Percentiles rank a stretch among this genome's conserved stretches.
These are phyloP conservation scores for Lepidochrysops patricia DNA, from an alignment of 2,888 invertebrate species.

Conservation along the genomic window DNA sequence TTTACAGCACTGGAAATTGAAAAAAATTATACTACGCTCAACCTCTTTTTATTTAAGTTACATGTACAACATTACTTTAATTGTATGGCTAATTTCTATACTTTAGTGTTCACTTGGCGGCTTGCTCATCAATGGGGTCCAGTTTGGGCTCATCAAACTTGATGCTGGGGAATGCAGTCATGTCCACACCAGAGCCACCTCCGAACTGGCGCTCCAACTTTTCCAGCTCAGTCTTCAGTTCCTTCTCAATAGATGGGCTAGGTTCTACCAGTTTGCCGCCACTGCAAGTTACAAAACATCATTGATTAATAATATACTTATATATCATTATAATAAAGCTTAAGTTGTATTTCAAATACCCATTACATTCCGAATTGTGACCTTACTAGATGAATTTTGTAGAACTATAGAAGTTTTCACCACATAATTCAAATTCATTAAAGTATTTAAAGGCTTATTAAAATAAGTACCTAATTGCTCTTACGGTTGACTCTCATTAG, in stretches of 20 bases:
- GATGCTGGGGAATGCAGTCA: conserved; percentile 92
- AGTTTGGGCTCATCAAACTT: conserved; percentile 84
- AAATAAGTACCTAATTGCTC: no score
- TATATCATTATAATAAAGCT: no score
- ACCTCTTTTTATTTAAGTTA: background rate
- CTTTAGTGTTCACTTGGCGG: conserved; percentile 41
- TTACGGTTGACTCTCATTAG: no score
- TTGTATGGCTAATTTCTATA: conserved; percentile 12
- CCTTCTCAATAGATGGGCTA: conserved; percentile 82
- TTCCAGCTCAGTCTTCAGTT: conserved; percentile 84
- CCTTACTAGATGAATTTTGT: no score
- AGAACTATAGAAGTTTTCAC: no score
- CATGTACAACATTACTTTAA: conserved; percentile 2
- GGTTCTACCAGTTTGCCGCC: conserved; percentile 89
- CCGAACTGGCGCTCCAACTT: conserved; percentile 86
- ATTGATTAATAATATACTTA: no score
- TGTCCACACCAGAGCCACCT: conserved; percentile 84
- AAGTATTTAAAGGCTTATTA: no score
- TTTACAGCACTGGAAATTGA: background rate
- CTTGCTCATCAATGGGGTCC: conserved; percentile 76
- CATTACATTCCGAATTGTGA: no score
- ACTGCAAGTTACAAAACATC: conserved; percentile 56
- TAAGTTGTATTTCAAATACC: no score
- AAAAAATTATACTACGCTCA: background rate
- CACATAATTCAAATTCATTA: no score